Conservation (phyloP, 1,140 invertebrate species). For the Brachionus koreanus region DNA sequence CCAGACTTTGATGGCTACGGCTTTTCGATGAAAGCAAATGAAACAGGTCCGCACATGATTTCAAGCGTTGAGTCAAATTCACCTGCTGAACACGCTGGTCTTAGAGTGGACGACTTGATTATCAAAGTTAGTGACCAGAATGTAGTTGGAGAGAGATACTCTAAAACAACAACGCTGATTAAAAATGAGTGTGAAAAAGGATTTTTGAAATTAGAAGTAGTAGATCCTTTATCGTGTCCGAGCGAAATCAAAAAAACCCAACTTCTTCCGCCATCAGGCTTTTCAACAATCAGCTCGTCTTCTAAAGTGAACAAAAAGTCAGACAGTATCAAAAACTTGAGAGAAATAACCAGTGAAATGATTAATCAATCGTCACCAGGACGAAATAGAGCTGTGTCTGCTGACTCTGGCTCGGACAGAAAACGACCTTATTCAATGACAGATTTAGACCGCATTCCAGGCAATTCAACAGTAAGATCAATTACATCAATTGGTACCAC, state of each 20-base stretch:
- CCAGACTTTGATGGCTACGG: conserved; percentile 39
- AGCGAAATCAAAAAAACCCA: neutral
- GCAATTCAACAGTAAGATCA: conserved; percentile 30
- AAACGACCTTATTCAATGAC: conserved; percentile 36
- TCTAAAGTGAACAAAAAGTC: neutral
- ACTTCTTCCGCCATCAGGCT: neutral
- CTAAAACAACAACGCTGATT: conserved; percentile 13
- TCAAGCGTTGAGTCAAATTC: conserved; percentile 1
- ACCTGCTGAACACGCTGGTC: conserved; percentile 30
- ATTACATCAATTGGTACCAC: conserved; percentile 10
- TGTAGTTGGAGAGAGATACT: conserved; percentile 24
- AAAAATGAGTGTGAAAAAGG: conserved; percentile 43
- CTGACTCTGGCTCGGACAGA: conserved; percentile 20
- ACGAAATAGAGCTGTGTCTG: neutral
- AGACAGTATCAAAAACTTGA: neutral
- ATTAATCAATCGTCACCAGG: neutral
- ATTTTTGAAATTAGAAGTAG: conserved; percentile 17
- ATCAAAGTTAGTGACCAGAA: conserved; percentile 15
- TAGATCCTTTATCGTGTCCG: conserved; percentile 6
- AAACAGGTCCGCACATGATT: conserved; percentile 30
- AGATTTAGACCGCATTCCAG: conserved; percentile 11
- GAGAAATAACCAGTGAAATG: conserved; percentile 12
- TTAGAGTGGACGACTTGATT: conserved; percentile 12
- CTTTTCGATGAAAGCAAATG: conserved; percentile 11
- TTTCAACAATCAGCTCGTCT: neutral